A percentile compares a stretch with the other conserved stretches of the same genome.
Conservation (phyloP, 2,113 vertebrate species). For the Elanoides forficatus region DNA sequence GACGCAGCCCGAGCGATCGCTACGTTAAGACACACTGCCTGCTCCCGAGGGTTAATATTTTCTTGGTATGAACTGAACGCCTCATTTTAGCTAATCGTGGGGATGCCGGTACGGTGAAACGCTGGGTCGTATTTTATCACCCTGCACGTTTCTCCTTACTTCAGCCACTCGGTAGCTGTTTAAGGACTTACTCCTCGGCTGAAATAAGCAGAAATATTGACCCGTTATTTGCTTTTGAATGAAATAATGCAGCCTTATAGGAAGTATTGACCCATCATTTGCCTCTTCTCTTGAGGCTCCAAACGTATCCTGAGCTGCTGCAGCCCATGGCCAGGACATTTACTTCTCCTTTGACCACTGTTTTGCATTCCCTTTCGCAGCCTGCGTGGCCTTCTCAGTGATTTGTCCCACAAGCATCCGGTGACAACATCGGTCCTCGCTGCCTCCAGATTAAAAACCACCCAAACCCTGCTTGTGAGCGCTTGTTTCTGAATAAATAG, state of each 20-base stretch:
- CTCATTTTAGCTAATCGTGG: neutral
- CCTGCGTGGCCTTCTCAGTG: neutral
- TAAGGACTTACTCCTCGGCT: neutral
- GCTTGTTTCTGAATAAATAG: neutral
- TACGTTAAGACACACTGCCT: neutral
- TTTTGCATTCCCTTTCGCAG: neutral
- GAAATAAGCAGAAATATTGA: neutral
- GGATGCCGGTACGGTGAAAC: neutral
- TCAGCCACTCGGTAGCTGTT: neutral
- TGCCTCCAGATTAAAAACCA: neutral
- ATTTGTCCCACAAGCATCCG: neutral
- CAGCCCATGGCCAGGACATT: neutral
- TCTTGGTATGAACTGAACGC: neutral
- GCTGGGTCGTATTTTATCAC: neutral
- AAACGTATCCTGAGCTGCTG: neutral
- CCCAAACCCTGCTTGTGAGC: neutral
- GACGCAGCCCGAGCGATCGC: neutral
- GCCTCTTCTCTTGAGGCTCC: neutral
- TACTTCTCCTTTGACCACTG: neutral
- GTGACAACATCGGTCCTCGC: neutral
- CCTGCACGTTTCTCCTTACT: neutral
- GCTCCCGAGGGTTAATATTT: neutral
- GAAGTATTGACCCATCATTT: neutral
- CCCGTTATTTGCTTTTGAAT: neutral
- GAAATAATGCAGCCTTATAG: neutral